A percentile compares a stretch with the other conserved stretches of the same genome.
phyloP scores from a whole-genome alignment of 1,140 invertebrate genomes.

The Achroia grisella region DNA sequence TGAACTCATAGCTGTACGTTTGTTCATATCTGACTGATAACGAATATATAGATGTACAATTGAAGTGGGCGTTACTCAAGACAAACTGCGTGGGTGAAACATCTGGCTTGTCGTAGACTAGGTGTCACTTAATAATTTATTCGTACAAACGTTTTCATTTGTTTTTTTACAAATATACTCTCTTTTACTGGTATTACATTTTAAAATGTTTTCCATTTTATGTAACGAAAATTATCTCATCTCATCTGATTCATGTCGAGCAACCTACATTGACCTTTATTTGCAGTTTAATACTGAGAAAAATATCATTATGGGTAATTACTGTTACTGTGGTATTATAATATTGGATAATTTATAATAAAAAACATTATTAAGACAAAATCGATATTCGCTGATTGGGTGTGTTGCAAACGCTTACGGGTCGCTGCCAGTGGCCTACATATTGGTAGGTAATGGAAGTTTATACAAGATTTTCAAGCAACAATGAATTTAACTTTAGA shows the following conservation, averaged over 20 bases:
- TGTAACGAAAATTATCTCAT: no score
- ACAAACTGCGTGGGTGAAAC: constrained; percentile 46
- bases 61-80: constrained; percentile 55
- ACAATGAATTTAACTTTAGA: no score
- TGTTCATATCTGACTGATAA: constrained; percentile 25
- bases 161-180: neutral
- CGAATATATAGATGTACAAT: constrained; percentile 21
- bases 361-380: constrained; percentile 17
- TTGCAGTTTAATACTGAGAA: no score
- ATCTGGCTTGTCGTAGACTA: constrained; percentile 35
- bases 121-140: constrained; percentile 30
- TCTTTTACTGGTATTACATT: no score
- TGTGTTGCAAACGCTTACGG: constrained; percentile 22
- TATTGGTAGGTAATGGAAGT: constrained; percentile 12
- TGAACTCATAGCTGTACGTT: constrained; percentile 16
- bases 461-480: no score
- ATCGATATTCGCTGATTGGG: constrained; percentile 35
- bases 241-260: no score
- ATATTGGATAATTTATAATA: no score
- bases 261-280: no score
- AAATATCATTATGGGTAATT: no score
- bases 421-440: constrained; percentile 31
- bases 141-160: neutral
- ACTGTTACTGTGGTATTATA: no score
- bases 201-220: no score